Base-by-base conservation (phyloP, 2,113 vertebrate species). In the Hypocryptadius cinnamomeus region DNA sequence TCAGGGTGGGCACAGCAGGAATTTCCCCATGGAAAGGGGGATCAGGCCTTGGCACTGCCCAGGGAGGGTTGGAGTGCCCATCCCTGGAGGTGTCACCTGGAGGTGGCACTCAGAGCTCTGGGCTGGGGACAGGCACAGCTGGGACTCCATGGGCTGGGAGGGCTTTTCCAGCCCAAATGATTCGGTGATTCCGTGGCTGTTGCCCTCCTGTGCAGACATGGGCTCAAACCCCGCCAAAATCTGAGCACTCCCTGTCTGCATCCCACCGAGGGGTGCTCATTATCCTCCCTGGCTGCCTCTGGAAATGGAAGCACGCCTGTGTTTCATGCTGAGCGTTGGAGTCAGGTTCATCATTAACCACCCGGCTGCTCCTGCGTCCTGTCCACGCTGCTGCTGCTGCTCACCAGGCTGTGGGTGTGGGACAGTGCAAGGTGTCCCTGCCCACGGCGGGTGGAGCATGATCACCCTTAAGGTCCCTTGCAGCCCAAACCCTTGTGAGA, bases 91-190 rank as follows among this genome's bases (percentile, higher is more conserved):
- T 33, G 72, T 3, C 37, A 1, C 5, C 65, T 63, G 57, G 74
- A 6, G 2, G 42, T 71, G 74, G 35, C 76, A 56, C 76, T 65
- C 0, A 23, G 85, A 0, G 66, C 51, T 40, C n/a, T n/a, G n/a
- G n/a, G 24, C 24, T 64, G 65, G 48, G 48, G 1, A 64, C 11
- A 3, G 30, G 16, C 57, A 64, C 35, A 64, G 66, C 2, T 23
- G 8, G 78, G 6, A 0, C 24, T 54, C 5, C 0, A 0, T 20
- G 54, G 14, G 8, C 71, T 7, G 8, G n/a, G 22, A 28, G 71
- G 22, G 35, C 0, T 56, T 56, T 70, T 11, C 48, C 14, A 35
- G 0, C 21, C 48, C 23, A 2, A 23, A 3, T 2, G 35, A 37
- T 70, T 16, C 3, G 0, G 63, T 30, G 63, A 20, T 37, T 42